Percentiles rank a stretch among this genome's conserved stretches.
Conservation (phyloP, 2,888 invertebrate species). For the Oscheius onirici region DNA sequence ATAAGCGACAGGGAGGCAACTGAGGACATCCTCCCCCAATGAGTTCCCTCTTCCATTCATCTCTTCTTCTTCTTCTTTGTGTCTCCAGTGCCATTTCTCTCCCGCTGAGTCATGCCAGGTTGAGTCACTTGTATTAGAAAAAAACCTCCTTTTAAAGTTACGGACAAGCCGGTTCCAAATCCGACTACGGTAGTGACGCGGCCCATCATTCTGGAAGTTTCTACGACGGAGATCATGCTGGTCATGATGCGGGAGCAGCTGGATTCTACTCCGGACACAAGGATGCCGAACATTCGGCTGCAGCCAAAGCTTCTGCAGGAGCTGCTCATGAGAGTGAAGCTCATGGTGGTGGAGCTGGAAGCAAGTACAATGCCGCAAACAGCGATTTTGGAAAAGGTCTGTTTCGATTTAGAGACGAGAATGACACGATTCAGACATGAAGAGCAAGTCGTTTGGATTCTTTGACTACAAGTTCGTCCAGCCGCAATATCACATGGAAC, state of each 20-base stretch:
- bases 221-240: conserved; percentile 42
- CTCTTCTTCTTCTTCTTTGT: neutral
- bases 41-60: conserved; percentile 15
- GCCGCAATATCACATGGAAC: conserved; percentile 65
- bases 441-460: conserved; percentile 63
- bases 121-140: neutral
- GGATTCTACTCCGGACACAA: conserved; percentile 45
- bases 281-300: conserved; percentile 45
- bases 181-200: conserved; percentile 48
- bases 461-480: conserved; percentile 65
- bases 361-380: conserved; percentile 52
- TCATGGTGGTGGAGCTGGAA: conserved; percentile 49
- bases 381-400: conserved; percentile 54
- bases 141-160: conserved; percentile 38
- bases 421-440: conserved; percentile 54
- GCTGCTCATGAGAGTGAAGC: conserved; percentile 49
- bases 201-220: conserved; percentile 46
- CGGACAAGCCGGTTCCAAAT: conserved; percentile 41
- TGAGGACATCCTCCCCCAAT: neutral
- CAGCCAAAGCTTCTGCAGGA: conserved; percentile 45
- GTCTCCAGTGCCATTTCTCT: neutral
- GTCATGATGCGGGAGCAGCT: conserved; percentile 34
- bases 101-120: conserved; percentile 5
- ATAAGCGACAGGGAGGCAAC: neutral
- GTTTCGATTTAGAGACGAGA: too few relatives aligned